phyloP scores from a whole-genome alignment of 2,113 vertebrate species.

The Deroptyus accipitrinus region DNA sequence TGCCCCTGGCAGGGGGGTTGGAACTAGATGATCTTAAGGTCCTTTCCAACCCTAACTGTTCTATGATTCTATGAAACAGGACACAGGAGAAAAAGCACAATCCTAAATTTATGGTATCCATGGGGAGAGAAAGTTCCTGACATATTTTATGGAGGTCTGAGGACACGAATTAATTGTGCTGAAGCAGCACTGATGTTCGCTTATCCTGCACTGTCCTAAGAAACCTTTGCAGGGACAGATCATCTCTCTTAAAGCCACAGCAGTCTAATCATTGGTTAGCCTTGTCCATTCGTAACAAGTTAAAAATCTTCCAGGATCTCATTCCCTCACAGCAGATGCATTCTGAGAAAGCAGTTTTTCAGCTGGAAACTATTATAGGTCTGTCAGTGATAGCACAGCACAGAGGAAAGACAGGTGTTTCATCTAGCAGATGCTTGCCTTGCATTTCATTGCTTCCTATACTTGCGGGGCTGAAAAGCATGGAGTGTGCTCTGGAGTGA shows the following conservation, averaged over 20 bases:
- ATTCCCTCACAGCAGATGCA: background rate
- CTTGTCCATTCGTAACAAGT: background rate
- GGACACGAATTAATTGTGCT: background rate
- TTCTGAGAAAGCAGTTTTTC: background rate
- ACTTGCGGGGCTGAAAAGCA: background rate
- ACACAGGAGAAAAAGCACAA: background rate
- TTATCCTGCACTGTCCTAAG: background rate
- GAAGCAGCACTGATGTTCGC: background rate
- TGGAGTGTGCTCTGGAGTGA: background rate
- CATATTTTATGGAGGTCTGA: background rate
- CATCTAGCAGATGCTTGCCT: background rate
- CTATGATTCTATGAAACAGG: background rate
- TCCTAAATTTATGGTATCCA: background rate
- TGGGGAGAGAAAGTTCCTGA: background rate
- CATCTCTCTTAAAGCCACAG: background rate
- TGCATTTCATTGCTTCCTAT: background rate
- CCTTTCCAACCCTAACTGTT: no score
- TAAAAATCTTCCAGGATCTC: background rate
- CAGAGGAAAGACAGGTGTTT: slow-evolving; percentile 26
- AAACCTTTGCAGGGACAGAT: background rate
- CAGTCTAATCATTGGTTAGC: background rate
- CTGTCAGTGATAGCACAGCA: background rate
- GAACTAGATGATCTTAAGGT: no score
- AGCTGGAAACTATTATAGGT: slow-evolving; percentile 11
- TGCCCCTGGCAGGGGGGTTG: no score